Base-by-base conservation (phyloP, 2,888 invertebrate species). In the Phoenoteleia sp. region DNA sequence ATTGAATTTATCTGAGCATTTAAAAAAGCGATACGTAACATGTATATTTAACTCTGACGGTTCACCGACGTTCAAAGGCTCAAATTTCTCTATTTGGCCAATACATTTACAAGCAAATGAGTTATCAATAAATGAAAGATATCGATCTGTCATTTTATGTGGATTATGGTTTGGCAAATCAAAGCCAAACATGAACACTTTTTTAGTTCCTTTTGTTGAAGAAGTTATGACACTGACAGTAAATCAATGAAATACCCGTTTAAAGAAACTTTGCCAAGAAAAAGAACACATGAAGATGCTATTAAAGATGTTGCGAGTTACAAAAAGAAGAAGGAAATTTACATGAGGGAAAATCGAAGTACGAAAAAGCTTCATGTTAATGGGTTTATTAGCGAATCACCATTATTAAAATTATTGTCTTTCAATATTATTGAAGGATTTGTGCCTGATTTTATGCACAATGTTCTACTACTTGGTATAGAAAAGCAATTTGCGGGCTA, bases 381-480 rank as follows among this genome's bases (percentile, higher is more conserved):
- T 23, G 76, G 76, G 7, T 39, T 76, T 1, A 84, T 64, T 36
- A 11, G 19, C 5, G 29, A 39, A 36, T 54, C 80, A 0, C 23
- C 58, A 25, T 54, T 79, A 49, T n/a, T 81, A 11, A 9, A 54
- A 27, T 60, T 81, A 49, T 23, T 15, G 0, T 3, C 13, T 39
- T 39, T 39, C n/a, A 15, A 39, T 5, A 39, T 39, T n/a, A n/a
- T 39, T 3, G 7, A 19, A 1, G 56, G 74, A 15, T 85, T 81
- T 47, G 69, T 69, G 2, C 81, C 77, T 0, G 77, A 81, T 64
- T 23, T 13, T 11, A 81, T 85, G 85, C 85, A 85, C 36, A 60
- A 56, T 45, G 15, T 58, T 5, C 11, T 13, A 29, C 42, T 76
- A 27, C n/a, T n/a, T n/a, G 84, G 79, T 13, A 56, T 75, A 11